These are phyloP conservation scores for rat (Rattus norvegicus) DNA, from an alignment of 2,113 vertebrate species.

Conservation along the genomic window DNA sequence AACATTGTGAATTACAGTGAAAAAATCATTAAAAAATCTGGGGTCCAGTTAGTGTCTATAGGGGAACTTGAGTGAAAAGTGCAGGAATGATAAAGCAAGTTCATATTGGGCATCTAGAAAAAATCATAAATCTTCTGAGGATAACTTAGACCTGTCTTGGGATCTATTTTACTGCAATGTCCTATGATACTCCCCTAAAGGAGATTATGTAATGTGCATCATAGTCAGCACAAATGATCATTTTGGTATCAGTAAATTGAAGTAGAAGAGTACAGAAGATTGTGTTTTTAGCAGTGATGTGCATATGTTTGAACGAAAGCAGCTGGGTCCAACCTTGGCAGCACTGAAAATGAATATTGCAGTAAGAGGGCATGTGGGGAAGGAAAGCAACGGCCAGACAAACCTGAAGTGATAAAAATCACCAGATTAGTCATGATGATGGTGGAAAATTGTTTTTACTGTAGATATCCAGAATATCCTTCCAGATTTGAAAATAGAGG, in stretches of 20 bases:
- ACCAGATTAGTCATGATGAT: not conserved
- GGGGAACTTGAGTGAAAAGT: not conserved
- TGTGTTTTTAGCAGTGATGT: not conserved
- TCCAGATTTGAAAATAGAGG: not conserved
- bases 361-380: accelerated
- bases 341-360: not conserved
- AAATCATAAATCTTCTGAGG: not conserved
- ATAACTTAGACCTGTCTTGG: not conserved
- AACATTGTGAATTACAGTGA: not conserved
- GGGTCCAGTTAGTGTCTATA: not conserved
- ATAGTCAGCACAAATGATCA: not conserved
- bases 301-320: not conserved
- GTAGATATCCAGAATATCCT: not conserved
- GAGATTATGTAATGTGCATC: not conserved
- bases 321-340: not conserved
- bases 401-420: not conserved
- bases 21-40: not conserved
- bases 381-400: not conserved
- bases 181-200: not conserved
- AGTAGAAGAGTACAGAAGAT: not conserved
- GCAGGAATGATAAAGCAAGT: not conserved
- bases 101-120: not conserved
- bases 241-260: not conserved
- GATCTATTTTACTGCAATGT: not conserved
- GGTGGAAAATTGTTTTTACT: not conserved